Base-by-base conservation (phyloP, 2,113 vertebrate species). In the Eptesicus fuscus region DNA sequence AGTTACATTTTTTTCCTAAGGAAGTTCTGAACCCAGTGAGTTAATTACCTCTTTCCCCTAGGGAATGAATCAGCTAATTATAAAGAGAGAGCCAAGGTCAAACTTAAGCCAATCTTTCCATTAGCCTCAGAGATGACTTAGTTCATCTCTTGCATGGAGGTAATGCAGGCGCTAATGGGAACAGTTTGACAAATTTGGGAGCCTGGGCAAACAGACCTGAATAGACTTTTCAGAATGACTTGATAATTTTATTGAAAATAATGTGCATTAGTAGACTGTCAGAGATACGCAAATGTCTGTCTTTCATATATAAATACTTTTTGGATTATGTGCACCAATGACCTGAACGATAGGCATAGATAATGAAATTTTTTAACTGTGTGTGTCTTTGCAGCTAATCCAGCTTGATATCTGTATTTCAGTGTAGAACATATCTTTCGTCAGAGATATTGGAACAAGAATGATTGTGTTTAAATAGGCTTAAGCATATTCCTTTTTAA, bases 51-150 rank as follows among this genome's bases (percentile, higher is more conserved):
- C 63, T 94, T 93, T 94, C 59, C 91, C n/a, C 53, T 79, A 53
- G 82, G 86, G 93, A 79, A 93, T 95, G 93, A 95, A 86, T 96
- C 85, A 95, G 73, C 93, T 95, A 96, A 97, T 97, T 96, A 93
- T 94, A 94, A 94, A 79, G 82, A 82, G 67, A 71, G 76, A 88
- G 61, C 61, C 83, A 96, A 95, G 93, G 94, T 97, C 96, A 96
- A 83, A 95, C 94, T 96, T 94, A 96, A 97, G 82, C 82, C 94
- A 95, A 28, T 97, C 82, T 95, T 94, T 92, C 82, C 53, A 89
- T 96, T 93, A 96, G 94, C 88, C 69, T 88, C 63, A 79, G 88
- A 96, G 85, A 94, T 32, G 18, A 25, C 78, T 92, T 85, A 83
- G 67, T 92, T 90, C 67, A 91, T 90, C 85, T 22, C 74, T 88